Conservation (phyloP, 2,797 vertebrate genomes). For the Gila robusta region DNA sequence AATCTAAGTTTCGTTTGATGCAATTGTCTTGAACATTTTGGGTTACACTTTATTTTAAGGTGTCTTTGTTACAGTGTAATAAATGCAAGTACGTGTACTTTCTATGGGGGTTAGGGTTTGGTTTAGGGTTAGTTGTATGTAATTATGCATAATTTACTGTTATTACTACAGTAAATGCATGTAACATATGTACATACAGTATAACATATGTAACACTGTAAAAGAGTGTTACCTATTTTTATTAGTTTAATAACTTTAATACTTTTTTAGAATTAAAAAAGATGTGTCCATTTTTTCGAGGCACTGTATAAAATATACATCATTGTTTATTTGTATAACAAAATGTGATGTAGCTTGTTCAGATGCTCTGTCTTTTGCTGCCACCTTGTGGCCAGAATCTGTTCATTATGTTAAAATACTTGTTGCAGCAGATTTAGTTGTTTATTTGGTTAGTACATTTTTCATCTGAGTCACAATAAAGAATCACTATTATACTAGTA, state of each 20-base stretch:
- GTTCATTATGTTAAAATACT: background rate
- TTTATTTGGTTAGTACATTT: background rate
- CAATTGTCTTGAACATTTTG: background rate
- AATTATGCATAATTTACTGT: background rate
- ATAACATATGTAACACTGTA: background rate
- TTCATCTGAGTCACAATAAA: background rate
- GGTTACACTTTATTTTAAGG: background rate
- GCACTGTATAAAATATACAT: background rate
- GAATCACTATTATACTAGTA: background rate
- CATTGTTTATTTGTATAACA: background rate
- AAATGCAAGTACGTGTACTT: background rate
- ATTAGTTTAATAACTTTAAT: background rate
- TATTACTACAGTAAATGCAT: background rate
- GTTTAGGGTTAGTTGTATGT: background rate
- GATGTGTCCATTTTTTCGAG: background rate
- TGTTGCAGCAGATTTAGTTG: background rate
- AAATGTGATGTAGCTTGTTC: background rate
- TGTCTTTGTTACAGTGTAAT: background rate
- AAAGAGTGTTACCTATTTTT: background rate
- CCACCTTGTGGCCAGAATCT: constrained; percentile 70
- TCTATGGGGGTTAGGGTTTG: background rate
- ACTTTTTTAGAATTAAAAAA: background rate
- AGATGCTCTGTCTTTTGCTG: constrained; percentile 56
- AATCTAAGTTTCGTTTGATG: background rate
- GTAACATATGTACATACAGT: background rate